Evolutionary conservation across 2,888 invertebrate genomes (phyloP).

Genomic region (Phlogophora meticulosa): DNA sequence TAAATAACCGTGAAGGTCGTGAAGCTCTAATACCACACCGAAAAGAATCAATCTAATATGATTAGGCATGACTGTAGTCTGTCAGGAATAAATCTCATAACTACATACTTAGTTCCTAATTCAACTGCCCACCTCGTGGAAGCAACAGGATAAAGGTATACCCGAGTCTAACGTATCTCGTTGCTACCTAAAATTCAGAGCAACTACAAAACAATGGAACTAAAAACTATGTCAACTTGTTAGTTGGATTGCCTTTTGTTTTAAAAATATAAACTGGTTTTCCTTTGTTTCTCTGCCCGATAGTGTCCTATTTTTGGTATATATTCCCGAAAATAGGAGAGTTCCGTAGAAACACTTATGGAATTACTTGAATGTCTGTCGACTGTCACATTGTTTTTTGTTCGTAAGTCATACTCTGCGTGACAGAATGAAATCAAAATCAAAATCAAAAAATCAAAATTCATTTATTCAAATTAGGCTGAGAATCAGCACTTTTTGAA

Average conservation of each 20-base stretch:
- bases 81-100: too few species aligned
- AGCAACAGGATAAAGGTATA: not conserved
- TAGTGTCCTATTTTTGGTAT: constrained; percentile 32
- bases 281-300: constrained; percentile 23
- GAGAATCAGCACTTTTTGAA: too few species aligned
- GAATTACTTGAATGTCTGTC: constrained; percentile 43
- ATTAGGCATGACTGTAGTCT: not conserved
- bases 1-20: too few species aligned
- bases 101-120: not conserved
- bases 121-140: not conserved
- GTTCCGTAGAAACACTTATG: constrained; percentile 37
- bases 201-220: constrained; percentile 50
- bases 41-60: too few species aligned
- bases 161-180: not conserved
- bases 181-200: constrained; percentile 38
- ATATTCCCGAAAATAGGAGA: constrained; percentile 20
- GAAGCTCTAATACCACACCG: too few species aligned
- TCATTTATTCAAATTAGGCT: too few species aligned
- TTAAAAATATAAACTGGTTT: constrained; percentile 45
- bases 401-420: constrained; percentile 6
- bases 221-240: constrained; percentile 59
- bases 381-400: constrained; percentile 33
- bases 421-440: constrained; percentile 36
- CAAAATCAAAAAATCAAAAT: too few species aligned
- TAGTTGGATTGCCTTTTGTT: constrained; percentile 59